These are phyloP conservation scores for Tortrix viridana DNA, from an alignment of 2,888 invertebrate genomes.

Conservation along the genomic window DNA sequence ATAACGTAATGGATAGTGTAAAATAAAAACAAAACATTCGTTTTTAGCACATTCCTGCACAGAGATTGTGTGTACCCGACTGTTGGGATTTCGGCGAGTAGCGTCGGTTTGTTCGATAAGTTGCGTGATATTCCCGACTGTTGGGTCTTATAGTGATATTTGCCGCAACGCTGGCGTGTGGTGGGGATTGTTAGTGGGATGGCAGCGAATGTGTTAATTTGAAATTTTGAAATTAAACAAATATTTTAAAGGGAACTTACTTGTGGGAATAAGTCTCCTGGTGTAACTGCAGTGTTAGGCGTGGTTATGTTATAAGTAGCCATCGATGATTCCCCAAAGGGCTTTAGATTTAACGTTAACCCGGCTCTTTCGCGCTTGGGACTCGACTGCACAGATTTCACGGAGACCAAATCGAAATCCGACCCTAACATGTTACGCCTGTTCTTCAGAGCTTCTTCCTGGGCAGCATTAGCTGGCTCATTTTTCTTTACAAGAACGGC, in stretches of 20 bases:
- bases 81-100: too few relatives aligned
- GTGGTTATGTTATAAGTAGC: constrained; percentile 47
- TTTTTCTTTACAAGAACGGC: constrained; percentile 48
- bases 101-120: too few relatives aligned
- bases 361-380: constrained; percentile 58
- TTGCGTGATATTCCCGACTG: too few relatives aligned
- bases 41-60: too few relatives aligned
- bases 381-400: constrained; percentile 39
- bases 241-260: constrained; percentile 55
- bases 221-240: too few relatives aligned
- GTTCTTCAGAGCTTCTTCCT: constrained; percentile 70
- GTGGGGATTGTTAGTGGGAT: too few relatives aligned
- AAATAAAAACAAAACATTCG: too few relatives aligned
- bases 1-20: too few relatives aligned
- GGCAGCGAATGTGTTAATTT: too few relatives aligned
- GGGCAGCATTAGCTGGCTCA: constrained; percentile 65
- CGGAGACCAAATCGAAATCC: constrained; percentile 52
- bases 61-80: too few relatives aligned
- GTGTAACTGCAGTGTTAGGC: constrained; percentile 64
- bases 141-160: too few relatives aligned
- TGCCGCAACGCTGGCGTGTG: too few relatives aligned
- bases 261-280: constrained; percentile 70
- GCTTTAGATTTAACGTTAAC: constrained; percentile 73
- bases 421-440: constrained; percentile 58
- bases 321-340: constrained; percentile 55